phyloP scores from a whole-genome alignment of 2,113 vertebrate genomes.

The Nannospalax galili region DNA sequence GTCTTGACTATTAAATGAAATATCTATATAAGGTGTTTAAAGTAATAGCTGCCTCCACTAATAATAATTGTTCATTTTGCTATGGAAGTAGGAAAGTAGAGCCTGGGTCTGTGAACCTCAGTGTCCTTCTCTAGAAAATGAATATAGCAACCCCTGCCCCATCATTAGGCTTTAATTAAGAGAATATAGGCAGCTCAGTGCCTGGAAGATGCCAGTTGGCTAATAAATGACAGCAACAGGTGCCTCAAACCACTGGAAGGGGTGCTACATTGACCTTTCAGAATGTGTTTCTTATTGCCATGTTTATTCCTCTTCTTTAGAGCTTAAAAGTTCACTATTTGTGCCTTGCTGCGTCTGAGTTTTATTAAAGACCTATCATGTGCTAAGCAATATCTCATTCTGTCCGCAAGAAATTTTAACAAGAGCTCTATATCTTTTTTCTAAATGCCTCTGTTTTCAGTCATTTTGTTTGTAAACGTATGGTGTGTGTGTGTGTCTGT shows the following conservation, averaged over 20 bases:
- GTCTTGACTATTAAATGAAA: neutral
- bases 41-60: neutral
- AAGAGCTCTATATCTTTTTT: neutral
- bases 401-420: neutral
- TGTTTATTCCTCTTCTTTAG: conserved; percentile 18
- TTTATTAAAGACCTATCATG: neutral
- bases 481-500: too few species aligned
- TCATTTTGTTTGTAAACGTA: too few species aligned
- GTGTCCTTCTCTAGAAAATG: neutral
- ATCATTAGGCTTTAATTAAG: neutral
- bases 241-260: rapidly evolving
- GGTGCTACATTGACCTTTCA: neutral
- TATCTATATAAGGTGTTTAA: neutral
- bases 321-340: neutral
- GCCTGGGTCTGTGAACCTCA: neutral
- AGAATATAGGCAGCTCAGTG: neutral
- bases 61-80: neutral
- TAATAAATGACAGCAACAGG: neutral
- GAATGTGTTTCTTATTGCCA: neutral
- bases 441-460: neutral
- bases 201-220: neutral
- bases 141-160: neutral
- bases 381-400: neutral
- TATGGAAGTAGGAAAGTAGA: neutral
- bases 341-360: neutral